These are phyloP conservation scores for Anodontia alba DNA, from an alignment of 2,888 invertebrate genomes.

Conservation along the genomic window DNA sequence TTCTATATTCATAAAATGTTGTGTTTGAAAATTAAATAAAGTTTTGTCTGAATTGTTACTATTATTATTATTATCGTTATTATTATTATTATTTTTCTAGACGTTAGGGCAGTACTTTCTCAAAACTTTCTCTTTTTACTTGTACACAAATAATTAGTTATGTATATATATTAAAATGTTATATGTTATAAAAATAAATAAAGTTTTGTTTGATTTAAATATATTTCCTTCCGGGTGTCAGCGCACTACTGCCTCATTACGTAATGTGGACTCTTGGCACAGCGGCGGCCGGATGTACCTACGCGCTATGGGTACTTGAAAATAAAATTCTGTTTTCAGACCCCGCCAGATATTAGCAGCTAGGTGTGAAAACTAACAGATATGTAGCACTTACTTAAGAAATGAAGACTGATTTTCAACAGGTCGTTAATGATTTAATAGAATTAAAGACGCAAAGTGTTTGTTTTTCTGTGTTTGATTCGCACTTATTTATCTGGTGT, in stretches of 20 bases:
- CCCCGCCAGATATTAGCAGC: not conserved
- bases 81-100: too few relatives aligned
- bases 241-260: not conserved
- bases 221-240: not conserved
- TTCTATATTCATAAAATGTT: too few relatives aligned
- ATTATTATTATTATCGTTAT: too few relatives aligned
- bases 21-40: too few relatives aligned
- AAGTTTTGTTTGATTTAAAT: not conserved
- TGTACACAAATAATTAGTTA: too few relatives aligned
- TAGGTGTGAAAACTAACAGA: conserved; percentile 21
- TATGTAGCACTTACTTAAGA: conserved; percentile 27
- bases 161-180: too few relatives aligned
- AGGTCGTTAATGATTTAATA: conserved; percentile 42
- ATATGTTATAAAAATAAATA: too few relatives aligned
- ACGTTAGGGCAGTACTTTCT: too few relatives aligned
- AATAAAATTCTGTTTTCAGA: conserved; percentile 7
- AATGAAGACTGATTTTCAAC: conserved; percentile 20
- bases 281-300: conserved; percentile 22
- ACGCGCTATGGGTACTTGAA: conserved; percentile 19
- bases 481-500: not conserved
- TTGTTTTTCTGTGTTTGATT: conserved; percentile 25
- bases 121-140: too few relatives aligned
- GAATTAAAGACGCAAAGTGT: conserved; percentile 21
- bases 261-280: conserved; percentile 2
- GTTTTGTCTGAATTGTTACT: too few relatives aligned